Evolutionary conservation across 2,888 invertebrate genomes (phyloP), one percentile per base, ranked within the genome.

Genomic region (Nomada fabriciana): DNA sequence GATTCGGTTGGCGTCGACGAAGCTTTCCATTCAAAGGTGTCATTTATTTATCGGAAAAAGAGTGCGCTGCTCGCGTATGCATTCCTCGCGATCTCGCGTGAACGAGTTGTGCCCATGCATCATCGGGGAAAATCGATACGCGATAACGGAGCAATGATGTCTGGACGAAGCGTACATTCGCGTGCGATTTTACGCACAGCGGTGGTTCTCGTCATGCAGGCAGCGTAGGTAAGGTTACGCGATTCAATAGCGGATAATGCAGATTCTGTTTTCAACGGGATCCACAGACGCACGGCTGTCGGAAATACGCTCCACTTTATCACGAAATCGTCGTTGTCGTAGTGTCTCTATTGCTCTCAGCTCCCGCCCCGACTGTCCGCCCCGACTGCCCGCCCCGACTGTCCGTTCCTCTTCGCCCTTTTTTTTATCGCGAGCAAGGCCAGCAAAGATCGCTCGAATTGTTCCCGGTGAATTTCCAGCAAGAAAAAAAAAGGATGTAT

Each of bases 91-190:
- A 67, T 72, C 61, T 75, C 69, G 69, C 67, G 67, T 23, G 68
- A 55, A 76, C 68, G 64, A 23, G 29, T 13, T 52, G 57, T 50
- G 57, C 20, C 52, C 53, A 73, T 55, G 80, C 80, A 83, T 80
- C 73, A 76, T 83, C 68, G 55, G 59, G 53, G 57, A 52, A 72
- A 75, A 86, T 87, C 82, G 85, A 87, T 84, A 74, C 43, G 70
- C 73, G 83, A 85, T 85, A 84, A 82, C 63, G 25, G 76, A 57
- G 76, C 81, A 76, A 81, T 73, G 76, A 80, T 60, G 82, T 76
- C 71, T 68, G 74, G 82, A 75, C 72, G 74, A 81, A 80, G 75
- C 73, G 68, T 29, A 60, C 59, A 69, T 50, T 59, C 43, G 53
- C 69, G 73, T 57, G 77, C 23, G 59, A 60, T 64, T 65, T 72